Evolutionary conservation across 2,113 vertebrate genomes (phyloP).

Genomic region (Aspiorhynchus laticeps): DNA sequence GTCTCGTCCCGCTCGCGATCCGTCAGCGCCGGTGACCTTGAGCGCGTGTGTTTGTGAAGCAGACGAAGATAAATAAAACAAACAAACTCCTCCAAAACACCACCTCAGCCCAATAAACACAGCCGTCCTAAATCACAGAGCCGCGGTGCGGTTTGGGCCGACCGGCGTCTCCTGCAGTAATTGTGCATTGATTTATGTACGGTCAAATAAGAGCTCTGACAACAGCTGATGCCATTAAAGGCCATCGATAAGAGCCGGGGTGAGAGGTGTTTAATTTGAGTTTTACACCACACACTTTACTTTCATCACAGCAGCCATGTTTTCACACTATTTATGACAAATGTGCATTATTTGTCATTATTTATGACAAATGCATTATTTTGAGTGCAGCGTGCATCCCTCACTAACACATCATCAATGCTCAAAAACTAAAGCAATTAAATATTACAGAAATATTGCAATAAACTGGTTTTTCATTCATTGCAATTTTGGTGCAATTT

Average conservation of each 20-base stretch:
- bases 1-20: constrained; percentile 61
- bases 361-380: constrained; percentile 73
- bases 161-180: constrained; percentile 69
- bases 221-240: constrained; percentile 78
- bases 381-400: no score
- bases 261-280: constrained; percentile 84
- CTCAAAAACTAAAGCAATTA: background rate
- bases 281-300: constrained; percentile 77
- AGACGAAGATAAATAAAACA: constrained; percentile 46
- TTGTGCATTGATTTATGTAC: constrained; percentile 80
- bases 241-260: constrained; percentile 77
- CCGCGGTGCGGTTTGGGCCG: background rate
- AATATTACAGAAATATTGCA: background rate
- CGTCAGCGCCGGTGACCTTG: constrained; percentile 77
- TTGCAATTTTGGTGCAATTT: background rate
- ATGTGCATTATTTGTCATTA: constrained; percentile 61
- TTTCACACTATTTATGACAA: constrained; percentile 73
- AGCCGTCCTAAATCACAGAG: background rate
- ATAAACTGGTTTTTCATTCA: background rate
- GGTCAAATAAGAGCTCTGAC: constrained; percentile 73
- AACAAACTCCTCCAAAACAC: background rate
- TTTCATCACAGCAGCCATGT: constrained; percentile 75
- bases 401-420: background rate
- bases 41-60: constrained; percentile 53
- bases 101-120: constrained; percentile 31